Base-by-base conservation (phyloP, 2,888 invertebrate species). In the Subacronicta megacephala region DNA sequence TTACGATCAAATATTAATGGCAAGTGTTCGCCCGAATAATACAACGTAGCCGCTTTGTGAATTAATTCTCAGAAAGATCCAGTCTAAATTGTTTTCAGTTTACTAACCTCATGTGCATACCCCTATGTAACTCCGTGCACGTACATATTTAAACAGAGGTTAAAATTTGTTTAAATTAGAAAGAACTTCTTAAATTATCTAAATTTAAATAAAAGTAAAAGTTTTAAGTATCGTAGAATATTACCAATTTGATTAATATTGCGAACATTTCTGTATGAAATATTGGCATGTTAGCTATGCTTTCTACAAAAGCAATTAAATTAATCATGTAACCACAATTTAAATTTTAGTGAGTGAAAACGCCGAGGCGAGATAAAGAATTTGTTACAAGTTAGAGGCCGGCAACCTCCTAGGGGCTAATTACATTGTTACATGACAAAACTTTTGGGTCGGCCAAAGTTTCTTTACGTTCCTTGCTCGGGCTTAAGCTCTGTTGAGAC, bases 381-480 rank as follows among this genome's bases (percentile, higher is more conserved):
- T 90, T 90, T 89, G 87, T 85, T 83, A 83, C 84, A 85, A 89
- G 87, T 88, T 85, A 81, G 80, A 79, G 83, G 80, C 79, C 80
- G 78, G 80, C 80, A 82, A 82, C 83, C 85, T 88, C 90, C 88
- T 83, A 75, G 82, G 87, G 88, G 90, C 90, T 92, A 92, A 92
- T 93, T 92, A 92, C 92, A 88, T 90, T 90, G 93, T 91, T 87
- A 90, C 90, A 89, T 89, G 89, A 89, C 89, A 88, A 90, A 92
- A 92, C 85, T 92, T 92, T 92, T 86, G 91, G 90, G 90, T 89
- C 87, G 85, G 80, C 77, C 73, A 71, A 88, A 90, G 87, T 91
- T 92, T 90, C 88, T 90, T 90, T 86, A 83, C 87, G 88, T 87
- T 90, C 88, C 86, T 87, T 88, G 79, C 84, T 83, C 75, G 72